These are phyloP conservation scores for Drosophila pseudotalamancana DNA, from an alignment of 2,888 invertebrate genomes.

Conservation along the genomic window DNA sequence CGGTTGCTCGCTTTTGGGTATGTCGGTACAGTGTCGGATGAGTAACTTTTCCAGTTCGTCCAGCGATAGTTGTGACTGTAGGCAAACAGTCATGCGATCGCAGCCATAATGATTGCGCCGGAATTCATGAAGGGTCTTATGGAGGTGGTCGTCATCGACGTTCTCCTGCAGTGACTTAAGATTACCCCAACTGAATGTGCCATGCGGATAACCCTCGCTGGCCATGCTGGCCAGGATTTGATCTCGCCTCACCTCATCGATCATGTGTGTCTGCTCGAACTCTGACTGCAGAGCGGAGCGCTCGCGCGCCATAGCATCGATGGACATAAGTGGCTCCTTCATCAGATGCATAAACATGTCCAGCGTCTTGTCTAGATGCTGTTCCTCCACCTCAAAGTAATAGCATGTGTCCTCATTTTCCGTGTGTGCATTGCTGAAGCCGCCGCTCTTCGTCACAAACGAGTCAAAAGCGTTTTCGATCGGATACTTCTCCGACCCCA, in stretches of 20 bases:
- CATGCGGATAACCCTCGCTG: constrained; percentile 88
- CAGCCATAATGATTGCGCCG: constrained; percentile 92
- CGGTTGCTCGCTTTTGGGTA: constrained; percentile 88
- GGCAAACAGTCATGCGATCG: constrained; percentile 93
- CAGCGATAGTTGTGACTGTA: constrained; percentile 87
- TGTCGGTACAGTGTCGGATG: constrained; percentile 87
- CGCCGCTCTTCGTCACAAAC: constrained; percentile 92
- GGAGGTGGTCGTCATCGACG: constrained; percentile 88
- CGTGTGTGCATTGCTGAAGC: constrained; percentile 94
- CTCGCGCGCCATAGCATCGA: constrained; percentile 93
- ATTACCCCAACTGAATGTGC: constrained; percentile 95
- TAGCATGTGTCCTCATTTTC: constrained; percentile 94
- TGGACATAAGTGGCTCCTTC: constrained; percentile 92
- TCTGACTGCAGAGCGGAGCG: constrained; percentile 95
- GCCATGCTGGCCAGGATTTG: constrained; percentile 90
- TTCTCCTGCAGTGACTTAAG: constrained; percentile 89
- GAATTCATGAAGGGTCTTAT: constrained; percentile 90
- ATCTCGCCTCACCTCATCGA: constrained; percentile 90
- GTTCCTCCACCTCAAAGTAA: constrained; percentile 94
- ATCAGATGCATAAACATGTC: constrained; percentile 95
- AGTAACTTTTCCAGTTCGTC: constrained; percentile 81
- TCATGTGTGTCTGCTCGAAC: constrained; percentile 91
- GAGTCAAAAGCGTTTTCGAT: constrained; percentile 93
- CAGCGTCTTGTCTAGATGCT: constrained; percentile 89
- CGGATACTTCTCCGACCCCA: constrained; percentile 97